Conservation (phyloP, 1,140 invertebrate species). For the Trichonephila inaurata region DNA sequence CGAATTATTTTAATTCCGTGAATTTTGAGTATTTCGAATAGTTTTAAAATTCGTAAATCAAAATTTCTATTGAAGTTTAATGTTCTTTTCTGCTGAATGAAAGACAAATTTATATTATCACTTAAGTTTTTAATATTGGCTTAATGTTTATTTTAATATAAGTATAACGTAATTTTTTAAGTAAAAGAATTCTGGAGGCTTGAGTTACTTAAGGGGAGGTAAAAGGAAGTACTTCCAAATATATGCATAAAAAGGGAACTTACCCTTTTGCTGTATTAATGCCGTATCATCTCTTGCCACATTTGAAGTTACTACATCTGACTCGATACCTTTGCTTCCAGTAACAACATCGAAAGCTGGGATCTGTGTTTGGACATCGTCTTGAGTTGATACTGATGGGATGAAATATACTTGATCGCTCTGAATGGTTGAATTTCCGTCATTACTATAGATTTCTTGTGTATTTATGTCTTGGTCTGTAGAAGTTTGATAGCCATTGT, state of each 20-base stretch:
- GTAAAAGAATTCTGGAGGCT: too few species aligned
- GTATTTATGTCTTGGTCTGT: background rate
- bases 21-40: too few species aligned
- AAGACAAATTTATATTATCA: too few species aligned
- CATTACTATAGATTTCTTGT: background rate
- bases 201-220: too few species aligned
- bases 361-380: constrained; percentile 57
- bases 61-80: too few species aligned
- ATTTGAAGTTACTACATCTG: background rate
- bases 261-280: constrained; percentile 57
- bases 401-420: constrained; percentile 51
- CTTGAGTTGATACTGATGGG: constrained; percentile 29
- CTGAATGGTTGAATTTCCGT: background rate
- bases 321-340: background rate
- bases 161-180: too few species aligned
- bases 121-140: too few species aligned
- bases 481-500: background rate
- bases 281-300: background rate
- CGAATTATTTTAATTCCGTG: too few species aligned
- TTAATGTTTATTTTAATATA: too few species aligned
- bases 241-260: background rate
- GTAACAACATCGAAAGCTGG: constrained; percentile 35
- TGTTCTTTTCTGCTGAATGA: too few species aligned
- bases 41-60: too few species aligned
- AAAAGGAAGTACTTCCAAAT: too few species aligned